Base-by-base conservation (phyloP, 2,888 invertebrate species). In the Atrina japonica region DNA sequence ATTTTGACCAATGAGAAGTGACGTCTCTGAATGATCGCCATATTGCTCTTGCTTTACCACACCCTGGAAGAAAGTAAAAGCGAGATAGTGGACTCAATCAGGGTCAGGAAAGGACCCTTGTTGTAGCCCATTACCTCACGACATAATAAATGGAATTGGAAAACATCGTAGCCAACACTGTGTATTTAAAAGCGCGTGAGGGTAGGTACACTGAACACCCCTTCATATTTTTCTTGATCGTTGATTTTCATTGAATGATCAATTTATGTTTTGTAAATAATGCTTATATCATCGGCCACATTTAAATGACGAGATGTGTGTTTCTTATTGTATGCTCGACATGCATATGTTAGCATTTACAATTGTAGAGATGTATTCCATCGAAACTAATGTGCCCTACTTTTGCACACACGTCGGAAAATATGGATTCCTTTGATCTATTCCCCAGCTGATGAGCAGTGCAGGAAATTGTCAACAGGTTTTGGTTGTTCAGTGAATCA, bases 91-190 rank as follows among this genome's bases (percentile, higher is more conserved):
- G 82, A 80, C 80, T 83, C 77, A 79, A 82, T 78, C 72, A 77
- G 86, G 85, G 86, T 80, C 84, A 66, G 55, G 66, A 66, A 67
- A 52, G 75, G 83, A 78, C 83, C 84, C 83, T 83, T 82, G 81
- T 83, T 82, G 82, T 71, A 80, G 80, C 78, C 84, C 81, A 83
- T 76, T 77, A 75, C 75, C 80, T 76, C 78, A 55, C 27, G 47
- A 61, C 25, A 41, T 61, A 75, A 72, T 83, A 80, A 78, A 90
- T 90, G 90, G 90, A 90, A 85, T 82, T 90, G 78, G 90, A 90
- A 87, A 90, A 90, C 83, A 90, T 90, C 63, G 90, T 90, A 79
- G 90, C 90, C 75, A 90, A 90, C 80, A 90, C 90, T 65, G 90
- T 90, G 66, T 90, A 90, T 77, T 80, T 90, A 70, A 90, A 90